Percentiles rank a stretch among this genome's conserved stretches.
Evolutionary conservation across 2,113 vertebrate species (phyloP).

Genomic region (Tragelaphus strepsiceros): DNA sequence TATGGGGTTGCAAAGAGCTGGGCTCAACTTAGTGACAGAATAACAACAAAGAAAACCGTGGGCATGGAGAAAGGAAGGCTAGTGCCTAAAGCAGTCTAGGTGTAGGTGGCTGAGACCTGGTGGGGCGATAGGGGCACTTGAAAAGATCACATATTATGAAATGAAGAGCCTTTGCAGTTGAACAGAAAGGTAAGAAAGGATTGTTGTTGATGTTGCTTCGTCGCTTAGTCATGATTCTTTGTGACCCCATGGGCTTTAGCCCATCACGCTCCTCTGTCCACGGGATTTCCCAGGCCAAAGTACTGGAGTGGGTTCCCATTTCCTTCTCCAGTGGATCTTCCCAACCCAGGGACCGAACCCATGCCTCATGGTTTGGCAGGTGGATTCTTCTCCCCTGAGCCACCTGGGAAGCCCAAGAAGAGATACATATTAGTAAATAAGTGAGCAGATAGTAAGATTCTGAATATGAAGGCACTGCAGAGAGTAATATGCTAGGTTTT

Average conservation of each 20-base stretch:
- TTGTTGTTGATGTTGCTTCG: neutral
- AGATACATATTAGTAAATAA: neutral
- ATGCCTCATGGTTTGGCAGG: neutral
- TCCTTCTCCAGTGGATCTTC: neutral
- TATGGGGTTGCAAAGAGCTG: neutral
- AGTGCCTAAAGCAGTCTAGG: neutral
- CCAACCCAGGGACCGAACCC: neutral
- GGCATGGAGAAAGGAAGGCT: neutral
- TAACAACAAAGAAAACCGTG: neutral
- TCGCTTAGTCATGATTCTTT: neutral
- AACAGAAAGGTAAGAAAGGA: neutral
- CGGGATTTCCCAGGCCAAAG: neutral
- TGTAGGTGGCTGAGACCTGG: neutral
- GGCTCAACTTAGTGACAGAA: neutral
- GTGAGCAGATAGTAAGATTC: neutral
- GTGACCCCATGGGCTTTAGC: neutral
- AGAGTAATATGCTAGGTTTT: neutral
- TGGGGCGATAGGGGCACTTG: neutral
- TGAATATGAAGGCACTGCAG: neutral
- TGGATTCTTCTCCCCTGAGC: neutral
- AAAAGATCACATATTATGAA: neutral
- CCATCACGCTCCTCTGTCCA: neutral
- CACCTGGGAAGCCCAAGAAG: neutral
- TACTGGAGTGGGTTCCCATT: neutral
- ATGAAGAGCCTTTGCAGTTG: neutral